Evolutionary conservation across 92 coral and sea anemone species (phyloP).

Genomic region (Siderastrea radians): DNA sequence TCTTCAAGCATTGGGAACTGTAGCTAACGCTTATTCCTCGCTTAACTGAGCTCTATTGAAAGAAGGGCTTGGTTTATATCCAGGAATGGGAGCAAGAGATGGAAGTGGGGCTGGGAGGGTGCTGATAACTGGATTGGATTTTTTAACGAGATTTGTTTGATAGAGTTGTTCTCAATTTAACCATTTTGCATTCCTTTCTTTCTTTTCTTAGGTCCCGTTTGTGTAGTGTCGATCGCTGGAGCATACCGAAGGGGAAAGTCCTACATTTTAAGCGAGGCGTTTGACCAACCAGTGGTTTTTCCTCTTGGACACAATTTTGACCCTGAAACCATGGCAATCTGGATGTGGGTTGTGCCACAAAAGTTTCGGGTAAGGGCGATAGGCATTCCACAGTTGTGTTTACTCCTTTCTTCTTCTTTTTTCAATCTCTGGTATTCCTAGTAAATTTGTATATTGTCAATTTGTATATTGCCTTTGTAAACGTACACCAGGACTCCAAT

Average conservation of each 20-base stretch:
- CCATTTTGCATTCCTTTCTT: too few relatives aligned
- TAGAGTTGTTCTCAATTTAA: too few relatives aligned
- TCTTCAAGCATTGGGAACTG: too few relatives aligned
- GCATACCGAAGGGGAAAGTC: constrained; percentile 2
- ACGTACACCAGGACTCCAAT: constrained; percentile 19
- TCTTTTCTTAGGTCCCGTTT: too few relatives aligned
- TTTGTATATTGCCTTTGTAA: not conserved
- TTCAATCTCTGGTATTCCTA: not conserved
- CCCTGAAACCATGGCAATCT: constrained; percentile 82
- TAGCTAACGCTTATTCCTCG: too few relatives aligned
- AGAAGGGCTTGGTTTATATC: too few relatives aligned
- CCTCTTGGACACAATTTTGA: constrained; percentile 69
- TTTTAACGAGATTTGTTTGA: too few relatives aligned
- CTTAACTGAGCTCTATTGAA: too few relatives aligned
- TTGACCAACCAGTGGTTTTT: constrained; percentile 27
- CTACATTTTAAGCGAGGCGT: not conserved
- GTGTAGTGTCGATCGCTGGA: constrained; percentile 6
- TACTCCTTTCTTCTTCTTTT: not conserved
- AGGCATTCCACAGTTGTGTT: too few relatives aligned
- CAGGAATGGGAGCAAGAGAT: too few relatives aligned
- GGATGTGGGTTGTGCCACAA: constrained; percentile 72
- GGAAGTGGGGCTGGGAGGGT: too few relatives aligned
- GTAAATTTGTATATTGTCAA: not conserved
- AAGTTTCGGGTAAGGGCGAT: not conserved
- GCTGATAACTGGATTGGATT: too few relatives aligned